Base-by-base conservation (phyloP, 2,113 vertebrate genomes). In the Eubucco bourcierii region DNA sequence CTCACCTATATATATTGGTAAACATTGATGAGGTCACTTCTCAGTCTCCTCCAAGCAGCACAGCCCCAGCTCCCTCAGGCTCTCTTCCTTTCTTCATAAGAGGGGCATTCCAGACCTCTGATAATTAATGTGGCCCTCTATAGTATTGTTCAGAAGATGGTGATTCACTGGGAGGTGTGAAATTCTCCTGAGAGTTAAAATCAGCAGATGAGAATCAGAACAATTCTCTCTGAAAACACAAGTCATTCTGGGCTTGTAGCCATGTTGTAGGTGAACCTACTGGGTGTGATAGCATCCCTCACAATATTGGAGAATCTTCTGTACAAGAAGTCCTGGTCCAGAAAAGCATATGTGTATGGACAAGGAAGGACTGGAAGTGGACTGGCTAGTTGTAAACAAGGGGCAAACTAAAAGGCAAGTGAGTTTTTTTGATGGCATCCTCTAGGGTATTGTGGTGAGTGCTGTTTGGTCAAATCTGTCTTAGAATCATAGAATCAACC, bases 371-470 rank as follows among this genome's bases (percentile, higher is more conserved):
- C 58, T 15, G 24, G 31, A 41, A 8, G 13, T 2, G 39, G 20
- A 31, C 23, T 28, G 67, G 15, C 27, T 3, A 9, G 46, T 0
- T 73, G 41, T 31, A 33, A 55, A 44, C 18, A 2, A 8, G 31
- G 52, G 9, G 3, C 28, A 44, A 52, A 52, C 0, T 61, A 15
- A n/a, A 52, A 15, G 29, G 46, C 39, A 3, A 8, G 31, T 15
- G 12, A 10, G 1, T 2, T 2, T 7, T 29, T 67, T 61, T 29
- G 8, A 2, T 15, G 7, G 7, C 47, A 14, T 3, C 27, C 58
- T 0, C 8, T 1, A 6, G 19, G 34, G 31, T 13, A 7, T 7
- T 23, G 52, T 1, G 0, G 31, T 17, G 37, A 55, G 44, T 0
- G 0, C 33, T 9, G 9, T 8, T 41, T 14, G 60, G 9, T n/a